phyloP scores from a whole-genome alignment of 2,888 invertebrate species.

The Sphecodes monilicornis region DNA sequence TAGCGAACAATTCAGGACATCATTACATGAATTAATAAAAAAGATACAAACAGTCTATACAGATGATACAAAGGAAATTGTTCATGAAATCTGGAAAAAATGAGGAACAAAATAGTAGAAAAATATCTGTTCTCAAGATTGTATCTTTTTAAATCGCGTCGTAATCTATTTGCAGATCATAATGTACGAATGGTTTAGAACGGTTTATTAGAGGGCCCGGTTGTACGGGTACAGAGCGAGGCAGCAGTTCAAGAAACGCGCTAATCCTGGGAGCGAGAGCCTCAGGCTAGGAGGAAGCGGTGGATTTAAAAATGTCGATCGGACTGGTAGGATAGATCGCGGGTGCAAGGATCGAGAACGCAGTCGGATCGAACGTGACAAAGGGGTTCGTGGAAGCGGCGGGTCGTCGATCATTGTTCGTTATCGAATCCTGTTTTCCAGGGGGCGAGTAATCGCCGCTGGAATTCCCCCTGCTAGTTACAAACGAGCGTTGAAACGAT shows the following conservation, averaged over 20 bases:
- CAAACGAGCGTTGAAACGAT: constrained; percentile 62
- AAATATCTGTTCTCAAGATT: not conserved
- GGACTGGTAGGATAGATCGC: constrained; percentile 3
- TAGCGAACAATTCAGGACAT: too few species aligned
- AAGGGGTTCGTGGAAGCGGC: not conserved
- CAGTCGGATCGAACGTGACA: not conserved
- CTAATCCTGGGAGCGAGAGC: not conserved
- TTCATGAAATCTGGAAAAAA: too few species aligned
- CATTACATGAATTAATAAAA: too few species aligned
- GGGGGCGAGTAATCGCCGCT: constrained; percentile 37
- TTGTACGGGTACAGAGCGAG: not conserved
- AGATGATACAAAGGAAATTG: too few species aligned
- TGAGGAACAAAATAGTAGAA: not conserved
- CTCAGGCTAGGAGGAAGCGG: not conserved
- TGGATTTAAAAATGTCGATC: not conserved
- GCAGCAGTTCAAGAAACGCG: not conserved
- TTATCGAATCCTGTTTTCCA: constrained; percentile 31
- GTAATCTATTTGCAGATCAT: not conserved
- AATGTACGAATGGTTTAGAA: not conserved
- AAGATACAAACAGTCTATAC: too few species aligned
- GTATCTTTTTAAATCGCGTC: too few species aligned
- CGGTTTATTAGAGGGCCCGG: not conserved
- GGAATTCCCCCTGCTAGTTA: constrained; percentile 51
- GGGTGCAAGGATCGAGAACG: not conserved
- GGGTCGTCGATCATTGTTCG: constrained; percentile 57